Base-by-base conservation (phyloP, 2,888 invertebrate genomes). In the Pachymerium ferrugineum region DNA sequence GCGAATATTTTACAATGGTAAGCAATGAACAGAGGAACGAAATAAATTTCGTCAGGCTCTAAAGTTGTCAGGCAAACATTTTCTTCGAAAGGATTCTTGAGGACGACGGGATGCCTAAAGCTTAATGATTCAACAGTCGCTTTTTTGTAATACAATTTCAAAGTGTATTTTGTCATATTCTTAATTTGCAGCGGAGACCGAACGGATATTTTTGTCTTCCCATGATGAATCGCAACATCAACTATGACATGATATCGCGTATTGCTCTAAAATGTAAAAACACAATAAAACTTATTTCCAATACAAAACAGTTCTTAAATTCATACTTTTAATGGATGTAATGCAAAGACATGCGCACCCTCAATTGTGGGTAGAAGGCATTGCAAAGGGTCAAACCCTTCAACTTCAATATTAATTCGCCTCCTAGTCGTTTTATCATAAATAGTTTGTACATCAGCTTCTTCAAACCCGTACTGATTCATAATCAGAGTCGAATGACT, bases 1-100 rank as follows among this genome's bases (percentile, higher is more conserved):
- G 92, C 82, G 81, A 88, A 89, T 73, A 93, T 83, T 77, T 89
- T 88, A 82, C 91, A 91, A 80, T 93, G 91, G 79, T 92, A 92
- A 1, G 92, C 92, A 72, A 92, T 87, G 79, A 88, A 88, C 54
- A 93, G 83, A 0, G 93, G 93, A 29, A 93, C 88, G 78, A 89
- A 88, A 81, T 88, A 92, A 0, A 87, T 86, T 78, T 90, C 89
- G 77, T 89, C 88, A 0, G 92, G 89, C 74, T 90, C 89, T 22
- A 93, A 83, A 28, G 90, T 88, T 0, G 88, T 86, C 71, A 93
- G 85, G 72, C 89, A 85, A 84, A 90, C 87, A 75, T 89, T 89
- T 76, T 90, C 89, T 77, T 89, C 89, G 80, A 90, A 91, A 0
- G 91, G 91, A 81, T 91, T 91, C 12, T 87, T 87, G 6, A 76